Evolutionary conservation across 92 coral and sea anemone genomes (phyloP), one percentile per base, ranked within the genome.

Genomic region (Isaurus tuberculatus): DNA sequence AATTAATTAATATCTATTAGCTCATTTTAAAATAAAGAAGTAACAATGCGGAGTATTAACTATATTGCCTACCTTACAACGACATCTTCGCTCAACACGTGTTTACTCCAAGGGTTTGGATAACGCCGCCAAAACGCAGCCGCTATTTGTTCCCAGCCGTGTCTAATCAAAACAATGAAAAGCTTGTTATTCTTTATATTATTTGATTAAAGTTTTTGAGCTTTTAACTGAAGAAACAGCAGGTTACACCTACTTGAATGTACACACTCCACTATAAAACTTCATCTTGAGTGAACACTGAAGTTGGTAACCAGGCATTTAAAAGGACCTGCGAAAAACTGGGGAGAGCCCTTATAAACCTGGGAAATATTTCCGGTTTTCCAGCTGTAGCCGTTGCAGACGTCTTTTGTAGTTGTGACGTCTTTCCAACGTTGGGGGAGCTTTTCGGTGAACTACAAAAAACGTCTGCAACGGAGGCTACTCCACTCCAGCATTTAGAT

Each of bases 1-100:
- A 51, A 15, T 17, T 5, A 19, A 3, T 17, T 9, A 8, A 19
- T 55, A 3, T 20, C 27, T 55, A 0, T 11, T 5, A 8, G 2
- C 53, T 46, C n/a, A 55, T 55, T 55, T 63, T 63, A 68, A 60
- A 15, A 37, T 33, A 13, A 80, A 60, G 36, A 34, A 5, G 34
- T 16, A 40, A 63, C 3, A 25, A 9, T 1, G 34, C 13, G 17
- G 34, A 27, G 32, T 26, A 63, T 16, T 14, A n/a, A n/a, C n/a
- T n/a, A n/a, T n/a, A n/a, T 55, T 58, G 37, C 75, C 48, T 79
- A 96, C 99, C 99, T 86, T 42, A 85, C 73, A 27, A 96, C 75
- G 81, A 96, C 92, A 80, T 96, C 99, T 83, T 96, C 99, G 33
- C 96, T 90, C 16, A 96, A 88, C 98, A 96, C 99, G 99, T 96